Conservation (phyloP, 2,797 vertebrate species). For the Oceanodroma leucorhoa region DNA sequence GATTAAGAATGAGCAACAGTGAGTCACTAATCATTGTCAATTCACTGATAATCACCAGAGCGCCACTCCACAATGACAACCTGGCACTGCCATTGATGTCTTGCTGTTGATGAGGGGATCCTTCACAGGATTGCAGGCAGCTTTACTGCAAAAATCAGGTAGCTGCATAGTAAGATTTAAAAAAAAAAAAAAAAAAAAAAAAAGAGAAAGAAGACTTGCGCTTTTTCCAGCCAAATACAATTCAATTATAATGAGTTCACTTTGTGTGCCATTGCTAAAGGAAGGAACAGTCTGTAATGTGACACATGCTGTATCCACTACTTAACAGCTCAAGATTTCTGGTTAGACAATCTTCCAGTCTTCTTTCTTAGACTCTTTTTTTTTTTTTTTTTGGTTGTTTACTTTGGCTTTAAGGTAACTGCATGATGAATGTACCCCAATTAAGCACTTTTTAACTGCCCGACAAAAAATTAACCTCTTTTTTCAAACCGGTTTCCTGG, state of each 20-base stretch:
- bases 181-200: not conserved
- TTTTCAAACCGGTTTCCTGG: not conserved
- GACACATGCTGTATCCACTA: not conserved
- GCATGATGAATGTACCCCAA: not conserved
- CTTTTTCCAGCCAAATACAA: not conserved
- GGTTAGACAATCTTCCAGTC: not conserved
- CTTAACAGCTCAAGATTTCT: not conserved
- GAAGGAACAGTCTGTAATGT: conserved; percentile 23
- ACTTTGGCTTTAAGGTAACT: not conserved
- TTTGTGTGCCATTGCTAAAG: not conserved
- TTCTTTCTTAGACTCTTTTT: not conserved
- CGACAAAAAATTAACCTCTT: not conserved
- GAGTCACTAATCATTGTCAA: conserved; percentile 66
- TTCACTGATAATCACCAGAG: conserved; percentile 51
- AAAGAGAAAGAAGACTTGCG: rapidly evolving
- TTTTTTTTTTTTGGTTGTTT: not conserved
- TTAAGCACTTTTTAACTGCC: not conserved
- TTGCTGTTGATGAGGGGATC: conserved; percentile 18
- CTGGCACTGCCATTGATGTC: conserved; percentile 20
- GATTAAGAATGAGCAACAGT: conserved; percentile 59
- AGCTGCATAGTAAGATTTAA: not conserved
- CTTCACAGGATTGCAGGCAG: not conserved
- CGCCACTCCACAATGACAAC: conserved; percentile 5
- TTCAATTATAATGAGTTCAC: not conserved
- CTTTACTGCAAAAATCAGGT: conserved; percentile 2